A percentile compares a stretch with the other conserved stretches of the same genome.
phyloP scores from a whole-genome alignment of 2,888 invertebrate genomes.

The Eudemis profundana region DNA sequence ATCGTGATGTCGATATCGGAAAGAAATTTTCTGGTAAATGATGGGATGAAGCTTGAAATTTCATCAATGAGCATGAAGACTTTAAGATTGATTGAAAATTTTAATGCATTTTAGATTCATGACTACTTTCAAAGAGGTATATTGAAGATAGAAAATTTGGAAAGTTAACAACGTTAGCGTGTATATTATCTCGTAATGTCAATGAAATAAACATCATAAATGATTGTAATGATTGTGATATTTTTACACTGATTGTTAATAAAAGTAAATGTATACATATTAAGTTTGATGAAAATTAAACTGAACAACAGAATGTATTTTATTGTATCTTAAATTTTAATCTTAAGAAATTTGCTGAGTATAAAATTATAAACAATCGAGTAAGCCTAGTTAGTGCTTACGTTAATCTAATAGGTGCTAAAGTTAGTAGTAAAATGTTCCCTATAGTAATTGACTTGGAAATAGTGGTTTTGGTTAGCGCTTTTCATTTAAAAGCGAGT shows the following conservation, averaged over 20 bases:
- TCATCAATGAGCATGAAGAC: conserved; percentile 79
- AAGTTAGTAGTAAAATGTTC: conserved; percentile 89
- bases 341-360: conserved; percentile 80
- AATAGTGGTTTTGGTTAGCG: conserved; percentile 85
- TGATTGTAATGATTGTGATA: conserved; percentile 49
- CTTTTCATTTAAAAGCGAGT: conserved; percentile 53
- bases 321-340: conserved; percentile 71
- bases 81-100: conserved; percentile 51
- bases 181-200: conserved; percentile 21
- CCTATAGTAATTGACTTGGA: conserved; percentile 94
- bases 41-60: conserved; percentile 79
- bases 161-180: conserved; percentile 18
- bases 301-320: conserved; percentile 47
- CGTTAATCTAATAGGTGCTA: conserved; percentile 79
- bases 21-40: conserved; percentile 58
- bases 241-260: conserved; percentile 40
- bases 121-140: conserved; percentile 26
- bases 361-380: conserved; percentile 82
- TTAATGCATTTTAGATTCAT: conserved; percentile 43
- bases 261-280: conserved; percentile 31
- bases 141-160: conserved; percentile 4
- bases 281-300: conserved; percentile 42
- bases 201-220: conserved; percentile 3
- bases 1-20: conserved; percentile 60
- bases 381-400: conserved; percentile 82